Percentiles rank a stretch among this genome's conserved stretches.
These are phyloP conservation scores for Channa striata DNA, from an alignment of 2,797 vertebrate species.

Conservation along the genomic window DNA sequence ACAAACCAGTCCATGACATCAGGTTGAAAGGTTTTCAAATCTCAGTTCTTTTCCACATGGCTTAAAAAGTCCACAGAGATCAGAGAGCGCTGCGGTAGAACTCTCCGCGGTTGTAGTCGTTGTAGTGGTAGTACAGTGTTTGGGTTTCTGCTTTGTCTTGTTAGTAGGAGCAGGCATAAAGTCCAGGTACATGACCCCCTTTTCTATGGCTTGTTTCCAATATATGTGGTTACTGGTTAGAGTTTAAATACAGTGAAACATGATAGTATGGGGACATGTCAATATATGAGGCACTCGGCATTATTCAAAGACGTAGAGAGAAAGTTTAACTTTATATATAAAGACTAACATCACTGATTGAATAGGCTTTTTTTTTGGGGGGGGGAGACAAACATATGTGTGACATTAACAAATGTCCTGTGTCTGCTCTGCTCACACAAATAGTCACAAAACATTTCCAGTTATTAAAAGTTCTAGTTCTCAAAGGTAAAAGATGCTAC, in stretches of 20 bases:
- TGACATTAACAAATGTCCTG: conserved; percentile 11
- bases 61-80: conserved; percentile 74
- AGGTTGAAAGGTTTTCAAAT: conserved; percentile 66
- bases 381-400: conserved; percentile 27
- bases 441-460: conserved; percentile 44
- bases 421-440: conserved; percentile 33
- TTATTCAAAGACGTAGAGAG: conserved; percentile 66
- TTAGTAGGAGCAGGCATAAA: conserved; percentile 50
- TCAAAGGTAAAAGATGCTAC: conserved; percentile 44
- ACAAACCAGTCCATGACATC: conserved; percentile 81
- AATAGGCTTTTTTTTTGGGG: conserved; percentile 2
- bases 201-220: conserved; percentile 85
- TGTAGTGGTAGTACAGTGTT: conserved; percentile 59
- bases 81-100: conserved; percentile 30
- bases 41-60: conserved; percentile 68
- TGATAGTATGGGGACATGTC: conserved; percentile 27
- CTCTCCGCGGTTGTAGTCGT: conserved; percentile 39
- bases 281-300: conserved; percentile 78
- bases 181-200: conserved; percentile 57
- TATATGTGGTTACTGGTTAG: conserved; percentile 65
- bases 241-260: conserved; percentile 46
- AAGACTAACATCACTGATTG: conserved; percentile 41
- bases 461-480: conserved; percentile 36
- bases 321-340: conserved; percentile 45
- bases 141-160: conserved; percentile 38